Evolutionary conservation across 2,113 vertebrate species (phyloP).

Genomic region (Trichechus manatus): DNA sequence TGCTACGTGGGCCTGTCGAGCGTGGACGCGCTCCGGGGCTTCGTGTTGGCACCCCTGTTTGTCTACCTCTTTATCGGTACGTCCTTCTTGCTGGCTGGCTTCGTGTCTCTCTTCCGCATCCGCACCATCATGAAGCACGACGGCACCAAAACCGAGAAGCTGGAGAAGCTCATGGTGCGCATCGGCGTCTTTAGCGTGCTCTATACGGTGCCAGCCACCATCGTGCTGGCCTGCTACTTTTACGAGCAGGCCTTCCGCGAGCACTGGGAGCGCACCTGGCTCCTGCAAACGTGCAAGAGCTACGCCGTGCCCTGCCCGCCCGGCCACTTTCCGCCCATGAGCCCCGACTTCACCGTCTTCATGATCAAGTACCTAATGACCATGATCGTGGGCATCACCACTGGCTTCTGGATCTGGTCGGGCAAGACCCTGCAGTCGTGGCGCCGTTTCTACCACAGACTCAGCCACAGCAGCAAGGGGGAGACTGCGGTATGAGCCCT

Average conservation of each 20-base stretch:
- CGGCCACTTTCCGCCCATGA: slow-evolving; percentile 90
- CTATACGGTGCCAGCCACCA: slow-evolving; percentile 93
- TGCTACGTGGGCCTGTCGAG: slow-evolving; percentile 95
- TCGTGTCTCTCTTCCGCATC: slow-evolving; percentile 96
- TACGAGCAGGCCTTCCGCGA: slow-evolving; percentile 95
- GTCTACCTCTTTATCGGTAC: slow-evolving; percentile 95
- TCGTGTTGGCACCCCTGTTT: slow-evolving; percentile 94
- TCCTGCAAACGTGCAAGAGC: slow-evolving; percentile 93
- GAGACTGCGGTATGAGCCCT: slow-evolving; percentile 96
- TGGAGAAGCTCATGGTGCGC: slow-evolving; percentile 96
- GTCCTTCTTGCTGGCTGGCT: slow-evolving; percentile 95
- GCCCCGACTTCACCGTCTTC: slow-evolving; percentile 95
- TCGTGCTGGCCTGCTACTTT: slow-evolving; percentile 94
- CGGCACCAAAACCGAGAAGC: slow-evolving; percentile 96
- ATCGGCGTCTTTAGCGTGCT: slow-evolving; percentile 95
- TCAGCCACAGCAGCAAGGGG: slow-evolving; percentile 95
- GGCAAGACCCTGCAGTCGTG: slow-evolving; percentile 96
- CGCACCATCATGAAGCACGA: slow-evolving; percentile 99
- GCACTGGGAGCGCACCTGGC: slow-evolving; percentile 95
- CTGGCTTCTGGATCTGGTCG: slow-evolving; percentile 97
- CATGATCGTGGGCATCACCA: slow-evolving; percentile 96
- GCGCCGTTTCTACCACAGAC: slow-evolving; percentile 93
- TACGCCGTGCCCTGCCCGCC: slow-evolving; percentile 93
- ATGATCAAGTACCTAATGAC: slow-evolving; percentile 98
- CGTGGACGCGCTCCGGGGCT: slow-evolving; percentile 92